These are phyloP conservation scores for Sparus aurata DNA, from an alignment of 2,797 vertebrate species.

Conservation along the genomic window DNA sequence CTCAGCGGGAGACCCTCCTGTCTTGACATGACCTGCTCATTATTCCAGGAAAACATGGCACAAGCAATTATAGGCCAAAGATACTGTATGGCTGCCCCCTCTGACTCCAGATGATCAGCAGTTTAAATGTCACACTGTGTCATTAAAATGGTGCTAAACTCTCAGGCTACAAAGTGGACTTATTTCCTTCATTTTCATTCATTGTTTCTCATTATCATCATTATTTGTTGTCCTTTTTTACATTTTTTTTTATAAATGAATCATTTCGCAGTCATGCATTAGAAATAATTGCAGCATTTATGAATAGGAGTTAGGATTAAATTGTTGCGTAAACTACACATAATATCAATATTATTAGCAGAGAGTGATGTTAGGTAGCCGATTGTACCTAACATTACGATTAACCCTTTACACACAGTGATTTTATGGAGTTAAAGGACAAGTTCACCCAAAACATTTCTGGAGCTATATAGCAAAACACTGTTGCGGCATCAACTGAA, in stretches of 20 bases:
- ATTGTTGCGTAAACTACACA: not conserved
- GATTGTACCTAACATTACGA: not conserved
- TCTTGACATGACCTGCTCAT: conserved; percentile 24
- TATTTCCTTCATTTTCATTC: conserved; percentile 7
- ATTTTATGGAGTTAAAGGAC: no score
- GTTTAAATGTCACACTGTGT: conserved; percentile 38
- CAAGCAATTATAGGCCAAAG: conserved; percentile 24
- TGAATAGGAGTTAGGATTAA: no score
- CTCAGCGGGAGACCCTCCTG: conserved; percentile 10
- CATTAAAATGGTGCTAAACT: conserved; percentile 56
- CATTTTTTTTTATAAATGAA: not conserved
- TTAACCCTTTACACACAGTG: no score
- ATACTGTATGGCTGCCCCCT: not conserved
- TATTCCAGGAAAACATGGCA: conserved; percentile 39
- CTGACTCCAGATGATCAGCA: conserved; percentile 13
- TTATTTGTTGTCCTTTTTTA: not conserved
- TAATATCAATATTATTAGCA: not conserved
- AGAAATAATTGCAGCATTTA: no score
- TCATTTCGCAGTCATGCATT: not conserved
- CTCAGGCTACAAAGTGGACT: conserved; percentile 2
- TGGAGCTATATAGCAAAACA: no score
- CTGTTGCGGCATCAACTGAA: no score
- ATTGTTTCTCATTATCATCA: not conserved
- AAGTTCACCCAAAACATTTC: no score
- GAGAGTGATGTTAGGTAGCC: not conserved